Base-by-base conservation (phyloP, 2,797 vertebrate genomes). In the Balearica regulorum region DNA sequence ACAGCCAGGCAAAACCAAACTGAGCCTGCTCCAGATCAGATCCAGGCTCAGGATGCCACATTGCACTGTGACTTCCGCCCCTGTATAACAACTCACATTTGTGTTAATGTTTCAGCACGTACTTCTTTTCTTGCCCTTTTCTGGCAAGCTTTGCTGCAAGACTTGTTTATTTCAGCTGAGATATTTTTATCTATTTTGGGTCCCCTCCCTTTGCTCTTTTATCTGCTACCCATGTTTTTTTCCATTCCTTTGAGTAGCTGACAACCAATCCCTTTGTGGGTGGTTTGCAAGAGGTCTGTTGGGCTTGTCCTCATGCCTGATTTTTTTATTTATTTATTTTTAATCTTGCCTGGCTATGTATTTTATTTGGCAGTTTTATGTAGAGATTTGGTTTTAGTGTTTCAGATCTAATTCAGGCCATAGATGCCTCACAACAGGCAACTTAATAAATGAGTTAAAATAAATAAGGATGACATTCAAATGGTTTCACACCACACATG, bases 381-480 rank as follows among this genome's bases (percentile, higher is more conserved):
- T 2, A 70, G 37, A 78, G 65, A 92, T 80, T 92, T 92, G 31
- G 37, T 44, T 90, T 90, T 54, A 87, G 35, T 37, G 17, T 75
- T 95, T 90, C 7, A 0, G 64, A 55, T 66, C 62, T 90, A 94
- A 94, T 92, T 91, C 60, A 95, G 83, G 19, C 60, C 78, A 68
- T 4, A 93, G 68, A 92, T 43, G 28, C 49, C 60, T 85, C 64
- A 80, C 66, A 87, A 87, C 4, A 80, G 44, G 11, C 65, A 93
- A 84, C 35, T 48, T 85, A 76, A 71, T 64, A 95, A 87, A 93
- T 61, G 31, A 73, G n/a, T 53, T 83, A 92, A 94, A 93, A 75
- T 80, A 96, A 95, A 90, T 77, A 93, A 77, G 46, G 37, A 70
- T 31, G 68, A 85, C 51, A 92, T 90, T 92, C 64, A 91, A 93